Percentiles rank a stretch among this genome's conserved stretches.
Evolutionary conservation across 2,888 invertebrate genomes (phyloP).

Genomic region (Troides helena): DNA sequence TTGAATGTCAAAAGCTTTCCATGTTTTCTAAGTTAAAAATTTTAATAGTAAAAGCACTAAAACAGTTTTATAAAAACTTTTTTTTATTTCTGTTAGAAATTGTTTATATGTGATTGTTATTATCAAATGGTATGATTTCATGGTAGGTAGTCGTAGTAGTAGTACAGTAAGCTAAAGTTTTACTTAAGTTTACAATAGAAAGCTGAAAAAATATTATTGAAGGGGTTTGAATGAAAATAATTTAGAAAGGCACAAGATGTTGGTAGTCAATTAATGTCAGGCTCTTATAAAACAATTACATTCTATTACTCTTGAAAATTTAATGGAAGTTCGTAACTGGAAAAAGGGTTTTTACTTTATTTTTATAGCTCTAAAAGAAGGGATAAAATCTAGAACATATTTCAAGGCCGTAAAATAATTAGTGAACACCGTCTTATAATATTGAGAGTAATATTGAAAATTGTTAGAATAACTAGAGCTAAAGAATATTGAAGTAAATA

Average conservation of each 20-base stretch:
- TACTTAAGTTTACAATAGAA: not conserved
- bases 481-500: too few species aligned
- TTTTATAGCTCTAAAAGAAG: not conserved
- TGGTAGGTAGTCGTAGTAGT: too few species aligned
- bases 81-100: too few species aligned
- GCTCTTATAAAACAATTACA: conserved; percentile 1
- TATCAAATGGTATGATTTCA: too few species aligned
- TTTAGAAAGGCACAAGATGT: not conserved
- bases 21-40: too few species aligned
- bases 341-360: conserved; percentile 2
- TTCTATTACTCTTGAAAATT: not conserved
- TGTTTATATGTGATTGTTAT: too few species aligned
- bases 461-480: too few species aligned
- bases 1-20: not conserved
- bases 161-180: too few species aligned
- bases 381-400: not conserved
- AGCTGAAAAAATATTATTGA: not conserved
- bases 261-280: not conserved
- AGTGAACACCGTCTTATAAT: too few species aligned
- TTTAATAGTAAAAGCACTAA: too few species aligned
- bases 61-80: too few species aligned
- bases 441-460: too few species aligned
- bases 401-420: not conserved
- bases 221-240: not conserved
- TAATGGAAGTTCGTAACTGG: not conserved